phyloP scores from a whole-genome alignment of 1,140 invertebrate genomes.

The Calliopsis andreniformis region DNA sequence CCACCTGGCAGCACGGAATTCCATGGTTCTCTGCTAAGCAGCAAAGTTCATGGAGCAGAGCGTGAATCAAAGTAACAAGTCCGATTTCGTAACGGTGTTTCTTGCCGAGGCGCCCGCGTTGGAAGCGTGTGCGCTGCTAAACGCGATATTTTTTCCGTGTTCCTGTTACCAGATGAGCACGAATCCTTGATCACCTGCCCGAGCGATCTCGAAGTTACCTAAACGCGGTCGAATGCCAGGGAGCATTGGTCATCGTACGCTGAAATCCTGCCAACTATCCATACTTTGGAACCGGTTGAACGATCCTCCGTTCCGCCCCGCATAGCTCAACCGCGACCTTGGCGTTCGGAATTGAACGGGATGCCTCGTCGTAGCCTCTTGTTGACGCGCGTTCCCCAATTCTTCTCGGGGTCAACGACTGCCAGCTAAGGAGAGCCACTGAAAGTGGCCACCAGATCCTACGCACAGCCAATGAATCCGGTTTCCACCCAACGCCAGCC shows the following conservation, averaged over 20 bases:
- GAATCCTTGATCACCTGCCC: neutral
- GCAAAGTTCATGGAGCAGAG: slow-evolving; percentile 27
- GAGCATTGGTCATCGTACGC: neutral
- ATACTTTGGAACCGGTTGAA: slow-evolving; percentile 49
- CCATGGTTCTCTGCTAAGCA: slow-evolving; percentile 1
- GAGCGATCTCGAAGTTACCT: neutral
- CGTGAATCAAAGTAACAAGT: slow-evolving; percentile 24
- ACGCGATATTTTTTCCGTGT: neutral
- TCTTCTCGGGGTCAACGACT: slow-evolving; percentile 51
- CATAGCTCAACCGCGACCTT: slow-evolving; percentile 32
- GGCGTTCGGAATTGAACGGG: slow-evolving; percentile 24
- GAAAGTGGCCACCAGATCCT: slow-evolving; percentile 31
- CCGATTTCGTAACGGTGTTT: slow-evolving; percentile 46
- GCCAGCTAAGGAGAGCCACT: neutral
- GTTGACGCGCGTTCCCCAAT: slow-evolving; percentile 49
- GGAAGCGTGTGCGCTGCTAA: too few relatives aligned
- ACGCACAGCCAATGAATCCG: slow-evolving; percentile 19
- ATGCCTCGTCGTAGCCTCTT: slow-evolving; percentile 1
- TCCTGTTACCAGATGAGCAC: too few relatives aligned
- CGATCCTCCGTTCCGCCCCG: neutral
- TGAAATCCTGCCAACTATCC: slow-evolving; percentile 37
- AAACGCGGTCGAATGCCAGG: slow-evolving; percentile 30
- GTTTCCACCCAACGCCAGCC: slow-evolving; percentile 13
- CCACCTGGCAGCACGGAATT: neutral
- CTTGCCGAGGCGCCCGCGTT: neutral